Evolutionary conservation across 2,797 vertebrate genomes (phyloP).

Genomic region (Rhynchotus rufescens): DNA sequence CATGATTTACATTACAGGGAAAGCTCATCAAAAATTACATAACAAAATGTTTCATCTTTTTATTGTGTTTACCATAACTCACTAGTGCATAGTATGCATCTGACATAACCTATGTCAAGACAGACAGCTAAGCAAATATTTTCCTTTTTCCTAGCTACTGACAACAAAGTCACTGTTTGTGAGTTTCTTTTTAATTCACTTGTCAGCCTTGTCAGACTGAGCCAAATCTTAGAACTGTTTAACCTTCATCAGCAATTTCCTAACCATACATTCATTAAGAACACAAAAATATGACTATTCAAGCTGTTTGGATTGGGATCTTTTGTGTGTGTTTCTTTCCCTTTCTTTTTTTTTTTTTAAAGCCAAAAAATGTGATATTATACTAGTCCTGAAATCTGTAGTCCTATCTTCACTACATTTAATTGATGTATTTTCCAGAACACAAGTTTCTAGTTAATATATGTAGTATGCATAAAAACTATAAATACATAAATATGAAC

Average conservation of each 20-base stretch:
- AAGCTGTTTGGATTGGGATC: not conserved
- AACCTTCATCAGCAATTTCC: not conserved
- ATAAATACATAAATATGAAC: not conserved
- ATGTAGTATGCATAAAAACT: not conserved
- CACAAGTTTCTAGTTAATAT: not conserved
- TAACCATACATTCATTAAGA: not conserved
- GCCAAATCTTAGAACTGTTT: not conserved
- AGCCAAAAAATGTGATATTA: not conserved
- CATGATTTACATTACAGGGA: not conserved
- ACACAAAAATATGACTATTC: not conserved
- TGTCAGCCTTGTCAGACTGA: not conserved
- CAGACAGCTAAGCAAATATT: not conserved
- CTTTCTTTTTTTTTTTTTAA: not conserved
- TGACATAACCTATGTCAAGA: not conserved
- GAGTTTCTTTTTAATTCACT: not conserved
- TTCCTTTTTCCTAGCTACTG: conserved; percentile 3
- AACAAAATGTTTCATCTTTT: not conserved
- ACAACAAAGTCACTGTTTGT: not conserved
- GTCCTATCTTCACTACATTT: not conserved
- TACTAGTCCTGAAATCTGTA: not conserved
- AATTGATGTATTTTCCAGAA: not conserved
- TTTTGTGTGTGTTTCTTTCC: too few species aligned
- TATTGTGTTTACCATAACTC: conserved; percentile 12
- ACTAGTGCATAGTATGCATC: not conserved
- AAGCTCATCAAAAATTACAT: not conserved